phyloP scores from a whole-genome alignment of 1,140 invertebrate species.

The Leptopilina clavipes region DNA sequence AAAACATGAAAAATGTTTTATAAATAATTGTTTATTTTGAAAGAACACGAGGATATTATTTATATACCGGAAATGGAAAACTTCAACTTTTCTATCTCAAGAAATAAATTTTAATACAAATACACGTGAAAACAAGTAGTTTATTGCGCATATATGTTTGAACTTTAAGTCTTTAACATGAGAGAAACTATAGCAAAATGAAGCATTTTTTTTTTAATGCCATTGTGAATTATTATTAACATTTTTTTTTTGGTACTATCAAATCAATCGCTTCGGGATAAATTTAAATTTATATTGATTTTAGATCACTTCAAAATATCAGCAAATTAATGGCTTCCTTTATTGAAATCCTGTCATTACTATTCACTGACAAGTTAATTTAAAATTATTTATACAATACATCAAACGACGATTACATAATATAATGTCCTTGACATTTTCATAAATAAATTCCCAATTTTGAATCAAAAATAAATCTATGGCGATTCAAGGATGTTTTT shows the following conservation, averaged over 20 bases:
- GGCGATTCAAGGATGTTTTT: background rate
- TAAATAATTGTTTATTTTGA: too few relatives aligned
- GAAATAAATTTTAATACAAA: too few relatives aligned
- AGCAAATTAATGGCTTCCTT: slow-evolving; percentile 3
- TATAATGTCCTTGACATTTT: slow-evolving; percentile 17
- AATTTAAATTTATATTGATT: slow-evolving; percentile 7
- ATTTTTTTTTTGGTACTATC: background rate
- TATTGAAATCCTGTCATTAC: background rate
- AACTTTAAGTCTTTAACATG: too few relatives aligned
- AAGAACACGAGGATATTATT: too few relatives aligned
- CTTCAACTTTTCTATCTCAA: too few relatives aligned
- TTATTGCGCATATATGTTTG: too few relatives aligned
- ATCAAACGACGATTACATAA: background rate
- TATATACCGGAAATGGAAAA: too few relatives aligned
- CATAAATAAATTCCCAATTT: background rate
- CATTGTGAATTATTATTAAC: too few relatives aligned
- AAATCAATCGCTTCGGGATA: background rate
- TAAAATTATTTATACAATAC: background rate
- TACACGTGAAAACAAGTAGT: too few relatives aligned
- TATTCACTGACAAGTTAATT: slow-evolving; percentile 15
- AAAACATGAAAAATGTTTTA: too few relatives aligned
- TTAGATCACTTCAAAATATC: background rate
- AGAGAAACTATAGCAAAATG: too few relatives aligned
- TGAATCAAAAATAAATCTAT: background rate
- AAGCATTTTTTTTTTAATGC: too few relatives aligned